Evolutionary conservation across 2,113 vertebrate species (phyloP).

Genomic region (Brachyistius frenatus): DNA sequence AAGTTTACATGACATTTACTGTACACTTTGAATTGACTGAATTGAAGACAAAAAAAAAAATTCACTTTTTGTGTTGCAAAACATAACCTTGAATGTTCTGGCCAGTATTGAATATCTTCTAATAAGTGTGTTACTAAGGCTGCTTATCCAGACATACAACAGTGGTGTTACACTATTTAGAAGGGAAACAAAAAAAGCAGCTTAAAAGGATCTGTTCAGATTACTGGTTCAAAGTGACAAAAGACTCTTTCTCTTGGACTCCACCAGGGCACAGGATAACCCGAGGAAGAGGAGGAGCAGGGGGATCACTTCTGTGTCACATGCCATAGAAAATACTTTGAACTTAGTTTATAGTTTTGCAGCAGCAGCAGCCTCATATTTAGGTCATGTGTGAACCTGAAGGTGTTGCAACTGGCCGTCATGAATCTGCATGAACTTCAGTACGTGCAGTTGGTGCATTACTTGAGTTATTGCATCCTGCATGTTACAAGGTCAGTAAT

Average conservation of each 20-base stretch:
- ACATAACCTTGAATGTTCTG: not conserved
- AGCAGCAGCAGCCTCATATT: not conserved
- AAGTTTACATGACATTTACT: too few species aligned
- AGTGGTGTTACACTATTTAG: conserved; percentile 57
- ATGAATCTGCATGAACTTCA: not conserved
- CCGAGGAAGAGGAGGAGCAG: not conserved
- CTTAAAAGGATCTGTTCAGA: conserved; percentile 60
- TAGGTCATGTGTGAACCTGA: not conserved
- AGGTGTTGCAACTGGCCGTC: not conserved
- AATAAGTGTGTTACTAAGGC: conserved; percentile 22
- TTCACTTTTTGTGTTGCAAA: not conserved
- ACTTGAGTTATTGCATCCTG: too few species aligned
- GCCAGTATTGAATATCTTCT: conserved; percentile 6
- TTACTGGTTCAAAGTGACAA: conserved; percentile 68
- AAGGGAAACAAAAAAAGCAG: not conserved
- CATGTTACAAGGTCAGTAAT: too few species aligned
- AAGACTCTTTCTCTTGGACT: conserved; percentile 68
- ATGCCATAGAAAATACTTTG: not conserved
- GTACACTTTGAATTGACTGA: too few species aligned
- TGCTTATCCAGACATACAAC: conserved; percentile 16
- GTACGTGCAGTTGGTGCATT: too few species aligned
- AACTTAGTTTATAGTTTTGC: not conserved
- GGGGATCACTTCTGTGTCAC: not conserved
- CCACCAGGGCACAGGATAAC: conserved; percentile 3
- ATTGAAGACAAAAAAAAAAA: too few species aligned